These are phyloP conservation scores for Aleiodes alternator DNA, from an alignment of 2,888 invertebrate genomes.

Conservation along the genomic window DNA sequence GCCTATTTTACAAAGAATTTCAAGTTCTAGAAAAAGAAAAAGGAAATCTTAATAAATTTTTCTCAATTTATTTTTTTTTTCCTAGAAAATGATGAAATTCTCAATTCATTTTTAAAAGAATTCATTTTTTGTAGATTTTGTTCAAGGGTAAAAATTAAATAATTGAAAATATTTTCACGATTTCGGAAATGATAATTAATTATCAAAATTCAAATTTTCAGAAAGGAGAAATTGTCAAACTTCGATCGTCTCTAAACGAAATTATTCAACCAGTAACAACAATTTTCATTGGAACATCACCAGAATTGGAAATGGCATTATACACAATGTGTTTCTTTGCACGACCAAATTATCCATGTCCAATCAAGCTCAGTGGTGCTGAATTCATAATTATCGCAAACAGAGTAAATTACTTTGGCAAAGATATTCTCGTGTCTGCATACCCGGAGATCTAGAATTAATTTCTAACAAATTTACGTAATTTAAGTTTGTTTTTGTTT, in stretches of 20 bases:
- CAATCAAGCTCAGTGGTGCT: conserved; percentile 83
- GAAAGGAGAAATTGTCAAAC: conserved; percentile 86
- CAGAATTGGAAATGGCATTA: conserved; percentile 93
- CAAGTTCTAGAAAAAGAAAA: no score
- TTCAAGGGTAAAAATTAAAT: neutral
- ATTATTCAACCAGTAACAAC: conserved; percentile 86
- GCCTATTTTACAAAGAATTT: no score
- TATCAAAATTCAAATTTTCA: conserved; percentile 73
- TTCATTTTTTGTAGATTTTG: no score
- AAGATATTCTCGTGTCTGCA: conserved; percentile 87
- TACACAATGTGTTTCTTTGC: conserved; percentile 92
- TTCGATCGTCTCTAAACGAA: conserved; percentile 84
- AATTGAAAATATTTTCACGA: conserved; percentile 30
- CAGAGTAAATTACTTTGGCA: conserved; percentile 85
- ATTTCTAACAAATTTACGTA: conserved; percentile 12
- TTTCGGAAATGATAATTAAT: neutral
- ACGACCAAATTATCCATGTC: conserved; percentile 85
- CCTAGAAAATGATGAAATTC: no score
- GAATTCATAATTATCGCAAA: conserved; percentile 85
- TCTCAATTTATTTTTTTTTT: no score
- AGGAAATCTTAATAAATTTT: no score
- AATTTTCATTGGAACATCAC: conserved; percentile 91
- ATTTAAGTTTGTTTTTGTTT: conserved; percentile 19
- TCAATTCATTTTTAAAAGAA: no score
- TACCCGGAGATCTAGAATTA: conserved; percentile 83